Evolutionary conservation across 1,140 invertebrate genomes (phyloP).

Genomic region (Drosophila chauvacae): DNA sequence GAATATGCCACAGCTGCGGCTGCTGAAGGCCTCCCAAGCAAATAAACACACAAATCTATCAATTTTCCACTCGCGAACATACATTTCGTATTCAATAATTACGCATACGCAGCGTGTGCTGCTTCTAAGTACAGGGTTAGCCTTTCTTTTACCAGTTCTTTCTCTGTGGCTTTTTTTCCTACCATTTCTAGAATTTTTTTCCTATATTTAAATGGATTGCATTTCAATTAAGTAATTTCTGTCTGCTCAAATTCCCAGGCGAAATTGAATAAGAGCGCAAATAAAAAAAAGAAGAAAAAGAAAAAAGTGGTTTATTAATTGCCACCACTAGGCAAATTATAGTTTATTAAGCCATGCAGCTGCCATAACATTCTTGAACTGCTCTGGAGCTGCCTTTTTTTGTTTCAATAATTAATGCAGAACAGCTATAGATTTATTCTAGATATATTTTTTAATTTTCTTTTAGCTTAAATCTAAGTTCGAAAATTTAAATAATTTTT

Average conservation of each 20-base stretch:
- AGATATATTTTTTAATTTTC: background rate
- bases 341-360: constrained; percentile 51
- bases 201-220: constrained; percentile 45
- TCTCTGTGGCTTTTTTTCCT: background rate
- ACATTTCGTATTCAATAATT: constrained; percentile 58
- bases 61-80: constrained; percentile 54
- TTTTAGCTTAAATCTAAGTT: background rate
- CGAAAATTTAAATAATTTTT: background rate
- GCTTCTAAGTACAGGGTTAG: constrained; percentile 40
- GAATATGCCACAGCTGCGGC: constrained; percentile 2
- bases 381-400: background rate
- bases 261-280: constrained; percentile 5
- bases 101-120: constrained; percentile 64
- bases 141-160: constrained; percentile 33
- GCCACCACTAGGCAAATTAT: constrained; percentile 60
- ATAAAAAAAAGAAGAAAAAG: background rate
- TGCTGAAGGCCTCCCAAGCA: constrained; percentile 30
- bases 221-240: constrained; percentile 80
- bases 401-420: constrained; percentile 25
- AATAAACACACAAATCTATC: constrained; percentile 71
- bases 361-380: constrained; percentile 35
- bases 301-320: constrained; percentile 55
- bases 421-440: background rate
- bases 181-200: constrained; percentile 6
- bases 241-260: constrained; percentile 77